Evolutionary conservation across 2,888 invertebrate species (phyloP).

Genomic region (Aquatica leii): DNA sequence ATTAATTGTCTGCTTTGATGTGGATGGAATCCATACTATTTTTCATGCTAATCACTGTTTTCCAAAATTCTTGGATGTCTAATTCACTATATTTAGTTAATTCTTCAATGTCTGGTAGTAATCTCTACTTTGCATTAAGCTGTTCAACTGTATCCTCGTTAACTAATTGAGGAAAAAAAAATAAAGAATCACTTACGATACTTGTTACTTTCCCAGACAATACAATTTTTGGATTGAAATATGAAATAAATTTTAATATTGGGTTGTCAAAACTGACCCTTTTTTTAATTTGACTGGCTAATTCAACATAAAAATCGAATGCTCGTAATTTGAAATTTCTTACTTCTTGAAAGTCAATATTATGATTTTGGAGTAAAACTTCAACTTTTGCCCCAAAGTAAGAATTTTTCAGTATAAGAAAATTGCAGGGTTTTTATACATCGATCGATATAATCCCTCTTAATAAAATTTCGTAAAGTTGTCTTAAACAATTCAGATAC

Average conservation of each 20-base stretch:
- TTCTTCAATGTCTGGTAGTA: background rate
- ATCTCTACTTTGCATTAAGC: background rate
- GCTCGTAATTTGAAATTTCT: background rate
- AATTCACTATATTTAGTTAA: background rate
- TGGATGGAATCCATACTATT: background rate
- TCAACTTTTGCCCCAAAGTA: conserved; percentile 5
- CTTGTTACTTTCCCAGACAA: background rate
- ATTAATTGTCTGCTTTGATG: no score
- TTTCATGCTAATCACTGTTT: background rate
- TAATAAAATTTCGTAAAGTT: conserved; percentile 1
- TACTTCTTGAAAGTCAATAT: background rate
- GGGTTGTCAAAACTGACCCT: background rate
- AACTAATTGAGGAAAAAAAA: background rate
- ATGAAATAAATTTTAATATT: background rate
- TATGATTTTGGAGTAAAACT: background rate
- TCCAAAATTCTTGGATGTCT: background rate
- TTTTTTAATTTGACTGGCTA: background rate
- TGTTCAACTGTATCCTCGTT: background rate
- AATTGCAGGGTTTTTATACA: background rate
- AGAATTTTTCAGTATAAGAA: background rate
- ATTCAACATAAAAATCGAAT: background rate
- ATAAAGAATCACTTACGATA: background rate
- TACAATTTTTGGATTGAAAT: background rate
- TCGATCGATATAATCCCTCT: conserved; percentile 2
- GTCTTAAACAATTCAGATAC: background rate